Percentiles rank a stretch among this genome's conserved stretches.
These are phyloP conservation scores for Clarias platycephalus DNA, from an alignment of 2,797 vertebrate species.

Conservation along the genomic window DNA sequence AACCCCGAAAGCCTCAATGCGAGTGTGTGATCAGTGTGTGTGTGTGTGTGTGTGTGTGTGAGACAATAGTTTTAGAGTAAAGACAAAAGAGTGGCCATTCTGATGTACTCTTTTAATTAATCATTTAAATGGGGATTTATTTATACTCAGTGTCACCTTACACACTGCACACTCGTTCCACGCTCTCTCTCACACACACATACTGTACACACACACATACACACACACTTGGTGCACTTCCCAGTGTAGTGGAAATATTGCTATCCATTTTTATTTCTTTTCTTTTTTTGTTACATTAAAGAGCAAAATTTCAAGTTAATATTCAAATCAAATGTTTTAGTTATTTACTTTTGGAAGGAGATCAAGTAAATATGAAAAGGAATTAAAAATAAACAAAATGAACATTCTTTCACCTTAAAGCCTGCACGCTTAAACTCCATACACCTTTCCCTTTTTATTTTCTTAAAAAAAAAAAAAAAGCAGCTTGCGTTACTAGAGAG, in stretches of 20 bases:
- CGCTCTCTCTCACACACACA: neutral
- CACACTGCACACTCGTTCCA: neutral
- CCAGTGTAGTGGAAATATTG: neutral
- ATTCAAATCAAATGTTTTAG: neutral
- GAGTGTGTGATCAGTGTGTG: neutral
- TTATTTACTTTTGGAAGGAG: neutral
- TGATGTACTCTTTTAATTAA: neutral
- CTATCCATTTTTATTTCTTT: neutral
- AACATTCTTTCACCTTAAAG: neutral
- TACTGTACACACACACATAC: neutral
- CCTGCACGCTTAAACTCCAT: neutral
- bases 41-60: neutral
- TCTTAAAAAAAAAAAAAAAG: too few relatives aligned
- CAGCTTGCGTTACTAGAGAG: neutral
- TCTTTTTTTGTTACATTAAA: neutral
- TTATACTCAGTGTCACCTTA: neutral
- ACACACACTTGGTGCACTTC: neutral
- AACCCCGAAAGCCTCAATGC: neutral
- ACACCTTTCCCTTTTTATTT: neutral
- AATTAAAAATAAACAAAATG: neutral
- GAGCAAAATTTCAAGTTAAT: neutral
- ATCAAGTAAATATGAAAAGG: neutral
- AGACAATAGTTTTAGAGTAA: neutral
- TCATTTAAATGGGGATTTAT: slow-evolving; percentile 3
- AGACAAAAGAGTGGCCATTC: neutral